Base-by-base conservation (phyloP, 2,888 invertebrate species). In the Brachynemurus nebulosus region DNA sequence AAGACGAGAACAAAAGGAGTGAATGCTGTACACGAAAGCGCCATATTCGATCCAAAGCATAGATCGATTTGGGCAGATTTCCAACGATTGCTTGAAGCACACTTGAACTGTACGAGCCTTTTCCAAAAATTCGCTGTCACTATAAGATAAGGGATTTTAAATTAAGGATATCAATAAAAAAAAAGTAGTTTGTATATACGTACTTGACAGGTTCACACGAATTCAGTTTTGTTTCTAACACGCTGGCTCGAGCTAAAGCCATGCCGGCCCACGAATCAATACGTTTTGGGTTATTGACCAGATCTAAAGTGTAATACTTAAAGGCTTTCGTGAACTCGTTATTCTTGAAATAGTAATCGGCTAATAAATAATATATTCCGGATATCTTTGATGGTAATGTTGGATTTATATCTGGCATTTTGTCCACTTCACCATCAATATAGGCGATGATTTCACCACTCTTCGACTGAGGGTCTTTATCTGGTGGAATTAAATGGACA, bases 191-290 rank as follows among this genome's bases (percentile, higher is more conserved):
- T 23, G 6, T 19, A 11, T 7, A 66, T 56, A 61, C 68, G 64
- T 57, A 74, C 71, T 69, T 67, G 25, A 69, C 59, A 23, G 74
- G 71, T 47, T 75, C 73, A 52, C 80, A 80, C 36, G 82, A 85
- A 60, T 84, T 89, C 2, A 95, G 65, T 59, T 80, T 78, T 33
- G 77, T 80, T 55, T 90, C 90, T 44, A 93, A 71, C 55, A 79
- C 76, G 46, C 83, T 76, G 3, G 76, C 79, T 57, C 80, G 80
- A 1, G 85, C 79, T 48, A 95, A 68, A 0, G 91, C 89, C 60
- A 93, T 74, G 43, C 86, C 84, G 2, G 92, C 91, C 95, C 95
- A 95, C 0, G 95, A 88, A 65, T 92, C 90, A 46, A 92, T 73
- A 41, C 93, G 72, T 42, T 72, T 67, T 1, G 80, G 84, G 62